These are phyloP conservation scores for Drosophila nigricruria DNA, from an alignment of 2,888 invertebrate species.

Conservation along the genomic window DNA sequence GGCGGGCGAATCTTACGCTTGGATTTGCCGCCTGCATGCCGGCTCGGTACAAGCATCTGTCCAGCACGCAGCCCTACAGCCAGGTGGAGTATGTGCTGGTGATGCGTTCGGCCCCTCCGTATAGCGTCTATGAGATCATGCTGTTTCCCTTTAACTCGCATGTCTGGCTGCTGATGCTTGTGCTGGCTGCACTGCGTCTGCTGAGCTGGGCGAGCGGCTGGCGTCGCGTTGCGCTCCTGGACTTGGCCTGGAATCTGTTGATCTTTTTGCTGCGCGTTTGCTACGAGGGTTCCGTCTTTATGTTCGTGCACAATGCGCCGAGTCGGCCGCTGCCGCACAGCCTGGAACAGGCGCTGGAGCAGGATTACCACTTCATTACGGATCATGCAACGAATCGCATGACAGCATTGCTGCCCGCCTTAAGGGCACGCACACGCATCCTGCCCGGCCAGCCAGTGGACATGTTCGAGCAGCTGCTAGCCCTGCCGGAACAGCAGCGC, in stretches of 20 bases:
- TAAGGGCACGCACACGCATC: slow-evolving; percentile 20
- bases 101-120: slow-evolving; percentile 24
- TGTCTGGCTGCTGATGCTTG: slow-evolving; percentile 52
- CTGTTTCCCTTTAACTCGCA: slow-evolving; percentile 49
- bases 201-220: not conserved
- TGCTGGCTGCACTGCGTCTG: slow-evolving; percentile 15
- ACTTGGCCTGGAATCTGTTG: slow-evolving; percentile 42
- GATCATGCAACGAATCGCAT: slow-evolving; percentile 61
- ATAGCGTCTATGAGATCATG: slow-evolving; percentile 64
- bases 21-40: slow-evolving; percentile 60
- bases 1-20: slow-evolving; percentile 54
- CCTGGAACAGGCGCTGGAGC: slow-evolving; percentile 39
- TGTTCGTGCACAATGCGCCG: slow-evolving; percentile 65
- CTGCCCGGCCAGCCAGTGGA: slow-evolving; percentile 51
- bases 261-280: slow-evolving; percentile 56
- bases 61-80: slow-evolving; percentile 50
- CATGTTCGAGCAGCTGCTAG: slow-evolving; percentile 42
- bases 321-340: slow-evolving; percentile 52
- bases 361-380: slow-evolving; percentile 52
- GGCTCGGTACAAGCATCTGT: slow-evolving; percentile 38
- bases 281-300: slow-evolving; percentile 69
- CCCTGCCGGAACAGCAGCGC: slow-evolving; percentile 18
- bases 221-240: slow-evolving; percentile 1
- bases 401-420: slow-evolving; percentile 27
- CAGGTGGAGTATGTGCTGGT: slow-evolving; percentile 55